Conservation (phyloP, 64 coral and sea anemone species). For the Montipora efflorescens region DNA sequence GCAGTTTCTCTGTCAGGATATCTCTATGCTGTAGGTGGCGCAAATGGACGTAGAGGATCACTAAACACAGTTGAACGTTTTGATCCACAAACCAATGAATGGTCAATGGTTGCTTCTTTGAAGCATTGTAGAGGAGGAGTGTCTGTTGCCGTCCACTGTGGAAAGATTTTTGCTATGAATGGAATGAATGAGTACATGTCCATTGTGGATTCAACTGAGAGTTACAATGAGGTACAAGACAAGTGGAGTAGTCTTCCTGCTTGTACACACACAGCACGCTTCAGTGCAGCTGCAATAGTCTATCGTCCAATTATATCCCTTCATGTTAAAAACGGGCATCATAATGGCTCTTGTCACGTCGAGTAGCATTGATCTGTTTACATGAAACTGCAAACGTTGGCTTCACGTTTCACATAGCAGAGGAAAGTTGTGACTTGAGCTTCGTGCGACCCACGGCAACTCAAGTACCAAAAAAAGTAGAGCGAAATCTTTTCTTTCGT, state of each 20-base stretch:
- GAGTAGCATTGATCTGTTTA: not conserved
- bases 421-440: too few species aligned
- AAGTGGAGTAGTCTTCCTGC: conserved; percentile 80
- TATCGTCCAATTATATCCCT: conserved; percentile 34
- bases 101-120: conserved; percentile 87
- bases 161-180: conserved; percentile 98
- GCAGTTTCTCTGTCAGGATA: conserved; percentile 85
- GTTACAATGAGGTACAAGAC: conserved; percentile 91
- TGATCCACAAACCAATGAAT: conserved; percentile 73
- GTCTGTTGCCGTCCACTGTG: conserved; percentile 90
- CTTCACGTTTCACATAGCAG: too few species aligned
- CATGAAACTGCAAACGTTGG: too few species aligned
- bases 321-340: not conserved
- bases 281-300: conserved; percentile 88
- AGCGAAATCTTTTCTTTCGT: too few species aligned
- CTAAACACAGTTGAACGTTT: conserved; percentile 93
- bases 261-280: conserved; percentile 88
- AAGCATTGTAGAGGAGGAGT: conserved; percentile 92
- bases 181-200: conserved; percentile 99
- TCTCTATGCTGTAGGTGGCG: conserved; percentile 93
- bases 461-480: too few species aligned
- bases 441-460: too few species aligned
- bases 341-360: not conserved
- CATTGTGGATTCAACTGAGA: conserved; percentile 90
- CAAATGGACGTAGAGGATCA: conserved; percentile 88